phyloP scores from a whole-genome alignment of 2,113 vertebrate genomes.

The Cairina moschata region DNA sequence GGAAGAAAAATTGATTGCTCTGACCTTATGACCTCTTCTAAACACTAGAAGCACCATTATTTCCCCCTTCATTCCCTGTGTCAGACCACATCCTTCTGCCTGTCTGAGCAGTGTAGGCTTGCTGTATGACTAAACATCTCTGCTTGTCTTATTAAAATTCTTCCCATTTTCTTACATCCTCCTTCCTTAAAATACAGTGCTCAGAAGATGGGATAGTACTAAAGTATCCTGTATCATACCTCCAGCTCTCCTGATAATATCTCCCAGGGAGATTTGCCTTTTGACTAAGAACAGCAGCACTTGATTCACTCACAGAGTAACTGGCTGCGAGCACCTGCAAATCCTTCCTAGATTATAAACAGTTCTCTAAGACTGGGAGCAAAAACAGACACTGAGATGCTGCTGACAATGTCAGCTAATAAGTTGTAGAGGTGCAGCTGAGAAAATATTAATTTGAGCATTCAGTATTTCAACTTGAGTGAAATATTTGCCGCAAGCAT shows the following conservation, averaged over 20 bases:
- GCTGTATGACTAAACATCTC: not conserved
- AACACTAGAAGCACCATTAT: not conserved
- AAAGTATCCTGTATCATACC: not conserved
- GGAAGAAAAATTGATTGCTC: not conserved
- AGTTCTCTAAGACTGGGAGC: not conserved
- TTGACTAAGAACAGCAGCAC: not conserved
- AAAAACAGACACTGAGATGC: not conserved
- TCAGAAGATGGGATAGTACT: not conserved
- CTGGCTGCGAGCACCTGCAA: not conserved
- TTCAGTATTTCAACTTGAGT: not conserved
- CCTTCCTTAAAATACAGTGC: not conserved
- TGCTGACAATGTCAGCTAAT: not conserved
- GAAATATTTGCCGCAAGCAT: not conserved
- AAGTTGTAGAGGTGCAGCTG: not conserved
- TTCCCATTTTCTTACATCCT: not conserved
- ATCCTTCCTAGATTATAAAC: not conserved
- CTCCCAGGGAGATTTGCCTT: not conserved
- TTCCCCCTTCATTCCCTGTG: fast-evolving
- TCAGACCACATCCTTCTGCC: too few species aligned
- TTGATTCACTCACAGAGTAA: not conserved
- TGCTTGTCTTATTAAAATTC: not conserved
- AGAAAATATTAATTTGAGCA: not conserved
- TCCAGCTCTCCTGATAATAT: not conserved
- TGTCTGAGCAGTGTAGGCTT: not conserved
- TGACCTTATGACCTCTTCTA: not conserved